These are phyloP conservation scores for Centruroides sculpturatus DNA, from an alignment of 1,140 invertebrate genomes.

Conservation along the genomic window DNA sequence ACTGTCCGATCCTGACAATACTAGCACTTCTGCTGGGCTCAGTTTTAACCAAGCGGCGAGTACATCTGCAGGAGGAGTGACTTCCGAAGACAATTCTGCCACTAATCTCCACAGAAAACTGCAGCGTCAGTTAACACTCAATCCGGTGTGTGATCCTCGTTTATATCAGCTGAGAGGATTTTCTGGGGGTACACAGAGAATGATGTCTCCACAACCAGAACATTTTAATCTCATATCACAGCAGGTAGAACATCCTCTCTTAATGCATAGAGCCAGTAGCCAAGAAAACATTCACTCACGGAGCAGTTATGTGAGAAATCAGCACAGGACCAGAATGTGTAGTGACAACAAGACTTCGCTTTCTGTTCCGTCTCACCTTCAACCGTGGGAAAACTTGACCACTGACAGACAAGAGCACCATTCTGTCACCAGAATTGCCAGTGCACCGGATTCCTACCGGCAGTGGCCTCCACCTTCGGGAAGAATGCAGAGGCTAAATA, in stretches of 20 bases:
- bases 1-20: conserved; percentile 29
- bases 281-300: conserved; percentile 8
- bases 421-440: conserved; percentile 56
- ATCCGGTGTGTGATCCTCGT: conserved; percentile 57
- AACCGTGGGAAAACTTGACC: background rate
- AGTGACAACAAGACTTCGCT: conserved; percentile 20
- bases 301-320: background rate
- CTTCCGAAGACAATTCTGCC: conserved; percentile 14
- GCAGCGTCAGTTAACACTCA: conserved; percentile 61
- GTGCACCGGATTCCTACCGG: conserved; percentile 52
- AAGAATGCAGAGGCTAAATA: conserved; percentile 27
- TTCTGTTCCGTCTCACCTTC: conserved; percentile 6
- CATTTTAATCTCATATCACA: background rate
- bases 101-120: conserved; percentile 60
- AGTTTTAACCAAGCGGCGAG: background rate
- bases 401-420: conserved; percentile 25
- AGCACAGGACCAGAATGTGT: conserved; percentile 21
- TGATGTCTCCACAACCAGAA: conserved; percentile 7
- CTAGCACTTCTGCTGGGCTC: background rate
- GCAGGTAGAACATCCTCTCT: background rate
- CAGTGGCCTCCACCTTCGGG: conserved; percentile 31
- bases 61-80: conserved; percentile 8
- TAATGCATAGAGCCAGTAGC: conserved; percentile 6
- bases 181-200: background rate
- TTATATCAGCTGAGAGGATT: conserved; percentile 25